Evolutionary conservation across 2,113 vertebrate genomes (phyloP).

Genomic region (Manacus vitellinus): DNA sequence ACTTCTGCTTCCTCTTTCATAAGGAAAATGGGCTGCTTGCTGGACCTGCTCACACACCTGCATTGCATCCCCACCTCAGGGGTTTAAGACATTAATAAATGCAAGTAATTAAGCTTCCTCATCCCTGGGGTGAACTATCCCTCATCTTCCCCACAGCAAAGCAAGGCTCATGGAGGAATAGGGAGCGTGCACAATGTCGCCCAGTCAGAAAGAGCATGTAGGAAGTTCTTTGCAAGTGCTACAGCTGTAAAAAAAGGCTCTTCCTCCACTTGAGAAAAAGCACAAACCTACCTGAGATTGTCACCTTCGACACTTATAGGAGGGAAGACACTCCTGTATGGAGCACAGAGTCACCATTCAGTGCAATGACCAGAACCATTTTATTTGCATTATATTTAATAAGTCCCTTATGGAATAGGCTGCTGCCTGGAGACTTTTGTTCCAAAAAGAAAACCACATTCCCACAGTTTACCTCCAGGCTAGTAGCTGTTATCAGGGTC

Average conservation of each 20-base stretch:
- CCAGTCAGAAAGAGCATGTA: neutral
- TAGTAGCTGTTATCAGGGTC: neutral
- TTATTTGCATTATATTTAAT: neutral
- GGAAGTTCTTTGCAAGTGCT: neutral
- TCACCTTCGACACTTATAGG: neutral
- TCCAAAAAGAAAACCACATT: neutral
- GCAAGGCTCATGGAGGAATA: neutral
- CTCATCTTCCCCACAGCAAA: neutral
- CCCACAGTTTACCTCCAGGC: neutral
- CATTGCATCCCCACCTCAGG: neutral
- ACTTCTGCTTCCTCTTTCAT: neutral
- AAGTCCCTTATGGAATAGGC: neutral
- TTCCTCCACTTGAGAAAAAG: neutral
- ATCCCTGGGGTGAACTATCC: neutral
- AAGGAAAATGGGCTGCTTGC: neutral
- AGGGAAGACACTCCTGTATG: neutral
- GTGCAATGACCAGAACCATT: neutral
- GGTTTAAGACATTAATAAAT: neutral
- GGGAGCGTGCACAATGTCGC: accelerated
- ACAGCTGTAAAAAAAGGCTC: neutral
- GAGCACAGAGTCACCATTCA: neutral
- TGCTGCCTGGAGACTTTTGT: neutral
- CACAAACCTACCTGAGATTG: neutral
- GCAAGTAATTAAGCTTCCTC: neutral
- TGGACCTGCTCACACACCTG: accelerated